Conservation (phyloP, 2,797 vertebrate species). For the Urosaurus nigricauda region DNA sequence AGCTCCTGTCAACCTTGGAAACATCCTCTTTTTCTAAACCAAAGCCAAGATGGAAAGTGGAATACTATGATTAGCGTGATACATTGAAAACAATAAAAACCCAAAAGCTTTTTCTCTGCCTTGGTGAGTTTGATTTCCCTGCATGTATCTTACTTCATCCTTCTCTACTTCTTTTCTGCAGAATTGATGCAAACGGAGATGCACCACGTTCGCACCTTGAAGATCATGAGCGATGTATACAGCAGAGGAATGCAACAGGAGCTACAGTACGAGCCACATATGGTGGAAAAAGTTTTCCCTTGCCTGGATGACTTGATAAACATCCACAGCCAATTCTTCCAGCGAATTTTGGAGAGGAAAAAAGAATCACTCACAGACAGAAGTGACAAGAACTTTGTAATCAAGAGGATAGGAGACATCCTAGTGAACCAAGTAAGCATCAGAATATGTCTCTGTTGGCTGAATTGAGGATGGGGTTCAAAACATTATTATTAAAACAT, state of each 20-base stretch:
- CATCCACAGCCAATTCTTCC: slow-evolving; percentile 91
- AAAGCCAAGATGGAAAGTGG: neutral
- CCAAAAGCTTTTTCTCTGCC: neutral
- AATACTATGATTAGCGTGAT: neutral
- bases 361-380: slow-evolving; percentile 84
- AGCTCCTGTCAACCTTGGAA: neutral
- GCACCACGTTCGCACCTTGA: slow-evolving; percentile 94
- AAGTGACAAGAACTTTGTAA: slow-evolving; percentile 86
- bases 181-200: slow-evolving; percentile 98
- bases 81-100: neutral
- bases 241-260: slow-evolving; percentile 91
- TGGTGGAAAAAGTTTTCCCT: slow-evolving; percentile 91
- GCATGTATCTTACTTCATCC: neutral
- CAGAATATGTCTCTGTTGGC: neutral
- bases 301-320: slow-evolving; percentile 91
- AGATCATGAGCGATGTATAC: slow-evolving; percentile 97
- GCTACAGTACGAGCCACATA: slow-evolving; percentile 87
- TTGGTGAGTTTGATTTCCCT: neutral
- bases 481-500: neutral
- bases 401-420: slow-evolving; percentile 92
- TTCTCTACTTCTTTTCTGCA: slow-evolving; percentile 63
- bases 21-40: neutral
- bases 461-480: neutral
- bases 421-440: slow-evolving; percentile 90
- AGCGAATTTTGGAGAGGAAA: slow-evolving; percentile 91